A percentile compares a stretch with the other conserved stretches of the same genome.
phyloP scores from a whole-genome alignment of 2,888 invertebrate genomes.

The Clostera curtula region DNA sequence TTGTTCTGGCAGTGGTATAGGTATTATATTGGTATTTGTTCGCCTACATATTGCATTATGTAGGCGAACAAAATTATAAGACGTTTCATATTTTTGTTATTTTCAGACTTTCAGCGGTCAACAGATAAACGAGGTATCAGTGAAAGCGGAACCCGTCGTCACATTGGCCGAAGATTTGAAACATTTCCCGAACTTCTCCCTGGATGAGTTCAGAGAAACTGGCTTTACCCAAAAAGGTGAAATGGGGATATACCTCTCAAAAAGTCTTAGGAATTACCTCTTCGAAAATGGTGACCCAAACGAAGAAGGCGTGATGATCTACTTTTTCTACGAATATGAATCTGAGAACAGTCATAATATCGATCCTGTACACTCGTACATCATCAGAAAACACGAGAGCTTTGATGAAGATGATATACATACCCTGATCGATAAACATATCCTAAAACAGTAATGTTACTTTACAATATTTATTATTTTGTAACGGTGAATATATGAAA shows the following conservation, averaged over 20 bases:
- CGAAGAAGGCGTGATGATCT: slow-evolving; percentile 33
- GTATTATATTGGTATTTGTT: too few species aligned
- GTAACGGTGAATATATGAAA: too few species aligned
- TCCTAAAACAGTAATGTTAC: too few species aligned
- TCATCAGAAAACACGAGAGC: slow-evolving; percentile 2
- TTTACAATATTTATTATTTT: too few species aligned
- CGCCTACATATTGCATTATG: too few species aligned
- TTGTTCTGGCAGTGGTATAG: too few species aligned
- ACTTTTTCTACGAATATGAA: too few species aligned
- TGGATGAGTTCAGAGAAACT: slow-evolving; percentile 22
- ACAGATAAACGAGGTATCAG: slow-evolving; percentile 4
- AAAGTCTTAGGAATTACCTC: slow-evolving; percentile 29
- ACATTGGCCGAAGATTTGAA: slow-evolving; percentile 4
- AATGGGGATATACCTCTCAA: slow-evolving; percentile 32
- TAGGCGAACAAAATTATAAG: too few species aligned
- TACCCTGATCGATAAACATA: background rate
- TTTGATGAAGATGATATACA: slow-evolving; percentile 1
- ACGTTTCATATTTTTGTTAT: too few species aligned
- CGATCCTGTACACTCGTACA: background rate
- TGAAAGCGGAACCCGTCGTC: slow-evolving; percentile 5
- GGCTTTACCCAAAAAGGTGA: slow-evolving; percentile 22
- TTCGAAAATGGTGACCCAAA: slow-evolving; percentile 19
- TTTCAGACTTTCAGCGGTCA: slow-evolving; percentile 10
- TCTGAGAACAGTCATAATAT: background rate
- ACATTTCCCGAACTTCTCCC: slow-evolving; percentile 12